Conservation (phyloP, 2,113 vertebrate genomes). For the Mormoops blainvillei region DNA sequence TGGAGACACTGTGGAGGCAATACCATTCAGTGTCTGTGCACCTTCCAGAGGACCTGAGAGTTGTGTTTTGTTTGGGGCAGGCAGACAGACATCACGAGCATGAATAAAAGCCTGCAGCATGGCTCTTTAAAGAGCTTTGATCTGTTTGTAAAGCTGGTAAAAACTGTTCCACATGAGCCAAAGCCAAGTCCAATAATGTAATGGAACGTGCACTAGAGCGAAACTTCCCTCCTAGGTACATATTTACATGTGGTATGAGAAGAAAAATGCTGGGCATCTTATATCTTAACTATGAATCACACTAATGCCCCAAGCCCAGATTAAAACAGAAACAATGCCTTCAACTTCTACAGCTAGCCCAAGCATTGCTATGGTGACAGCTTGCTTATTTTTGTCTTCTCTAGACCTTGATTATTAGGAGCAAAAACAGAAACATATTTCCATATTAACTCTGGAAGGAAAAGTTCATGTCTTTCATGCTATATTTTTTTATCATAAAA, state of each 20-base stretch:
- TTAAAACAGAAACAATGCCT: slow-evolving; percentile 10
- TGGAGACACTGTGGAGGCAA: background rate
- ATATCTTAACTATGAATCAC: background rate
- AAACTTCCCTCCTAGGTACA: accelerated
- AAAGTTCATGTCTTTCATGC: background rate
- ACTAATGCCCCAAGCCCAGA: background rate
- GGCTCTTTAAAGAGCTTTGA: background rate
- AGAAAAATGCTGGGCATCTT: background rate
- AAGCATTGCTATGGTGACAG: background rate
- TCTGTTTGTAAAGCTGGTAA: slow-evolving; percentile 1
- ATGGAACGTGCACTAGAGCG: background rate
- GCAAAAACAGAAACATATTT: background rate
- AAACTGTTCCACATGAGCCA: background rate
- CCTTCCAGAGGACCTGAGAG: background rate
- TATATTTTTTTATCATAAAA: background rate
- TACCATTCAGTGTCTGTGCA: accelerated
- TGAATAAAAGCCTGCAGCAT: background rate
- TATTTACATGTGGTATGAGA: background rate
- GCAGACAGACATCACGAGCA: background rate
- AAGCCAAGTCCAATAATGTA: background rate
- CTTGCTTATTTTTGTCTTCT: background rate
- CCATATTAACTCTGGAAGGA: background rate
- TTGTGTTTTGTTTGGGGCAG: background rate
- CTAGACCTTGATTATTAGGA: background rate
- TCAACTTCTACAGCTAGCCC: background rate